Base-by-base conservation (phyloP, 2,888 invertebrate genomes). In the Litoditis marina region DNA sequence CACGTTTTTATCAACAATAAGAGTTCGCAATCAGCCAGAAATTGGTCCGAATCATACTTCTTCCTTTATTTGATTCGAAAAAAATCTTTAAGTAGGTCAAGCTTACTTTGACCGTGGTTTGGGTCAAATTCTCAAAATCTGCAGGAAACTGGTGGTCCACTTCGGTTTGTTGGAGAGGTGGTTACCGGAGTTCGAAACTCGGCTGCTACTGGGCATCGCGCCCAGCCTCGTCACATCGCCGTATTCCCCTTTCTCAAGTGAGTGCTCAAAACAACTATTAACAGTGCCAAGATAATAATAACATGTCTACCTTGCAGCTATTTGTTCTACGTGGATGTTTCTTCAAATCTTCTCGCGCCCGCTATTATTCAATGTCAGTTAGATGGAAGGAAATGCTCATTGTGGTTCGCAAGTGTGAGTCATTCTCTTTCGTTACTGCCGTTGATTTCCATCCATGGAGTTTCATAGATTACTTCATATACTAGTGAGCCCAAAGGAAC, bases 311-410 rank as follows among this genome's bases (percentile, higher is more conserved):
- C 7, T 57, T 58, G 7, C 50, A 59, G 59, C 19, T 7, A 46
- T 2, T 53, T 59, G 13, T 59, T 52, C 34, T 59, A 52, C 30
- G 52, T 59, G 13, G 59, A 59, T 19, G 50, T 50, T 19, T n/a
- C 56, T 39, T n/a, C 13, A 25, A 16, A 46, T 7, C 46, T 31
- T 46, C 32, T 25, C 8, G 7, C 13, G 16, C 8, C 6, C 19
- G 16, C 44, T 11, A 57, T 59, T 55, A 28, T 59, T 5, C 22
- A 59, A 42, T 59, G 59, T 19, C 25, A 28, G 11, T 28, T 52
- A 4, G 52, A 59, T 19, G 51, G 51, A 4, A 59, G 51, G 36
- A 19, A 36, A 27, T 59, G 59, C 30, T 28, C 28, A 1, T 30
- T 51, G 32, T 59, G 59, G 59, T 22, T 53, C 4, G 19, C 11